Conservation (phyloP, 2,888 invertebrate species). For the Pyralis farinalis region DNA sequence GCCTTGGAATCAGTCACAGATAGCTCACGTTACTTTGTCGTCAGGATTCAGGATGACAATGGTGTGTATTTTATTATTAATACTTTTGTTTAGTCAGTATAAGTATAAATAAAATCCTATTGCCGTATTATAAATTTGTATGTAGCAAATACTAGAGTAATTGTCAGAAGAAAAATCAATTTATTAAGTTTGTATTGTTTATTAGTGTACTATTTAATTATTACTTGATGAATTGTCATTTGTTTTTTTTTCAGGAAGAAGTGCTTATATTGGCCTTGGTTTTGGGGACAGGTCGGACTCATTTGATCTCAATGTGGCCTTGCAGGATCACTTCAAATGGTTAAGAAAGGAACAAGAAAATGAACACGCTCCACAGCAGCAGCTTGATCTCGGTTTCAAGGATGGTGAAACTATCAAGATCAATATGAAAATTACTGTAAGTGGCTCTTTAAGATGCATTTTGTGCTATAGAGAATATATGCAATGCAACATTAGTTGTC, state of each 20-base stretch:
- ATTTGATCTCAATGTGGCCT: conserved; percentile 98
- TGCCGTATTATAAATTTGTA: no score
- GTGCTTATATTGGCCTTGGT: conserved; percentile 97
- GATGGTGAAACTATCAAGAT: conserved; percentile 99
- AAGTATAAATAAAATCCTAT: no score
- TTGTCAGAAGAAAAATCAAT: no score
- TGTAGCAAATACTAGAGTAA: no score
- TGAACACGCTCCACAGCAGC: conserved; percentile 87
- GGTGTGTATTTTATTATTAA: conserved; percentile 75
- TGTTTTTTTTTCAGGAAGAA: conserved; percentile 85
- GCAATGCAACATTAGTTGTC: no score
- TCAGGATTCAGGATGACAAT: conserved; percentile 96
- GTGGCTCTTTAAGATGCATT: conserved; percentile 22
- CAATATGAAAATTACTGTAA: conserved; percentile 97
- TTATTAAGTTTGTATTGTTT: no score
- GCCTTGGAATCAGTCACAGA: conserved; percentile 98
- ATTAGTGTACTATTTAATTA: no score
- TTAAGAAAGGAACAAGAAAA: conserved; percentile 90
- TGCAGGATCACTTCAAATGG: conserved; percentile 99
- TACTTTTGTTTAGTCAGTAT: no score
- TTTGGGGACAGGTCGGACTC: conserved; percentile 99
- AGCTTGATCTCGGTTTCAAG: conserved; percentile 97
- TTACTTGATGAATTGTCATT: no score
- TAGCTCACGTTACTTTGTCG: conserved; percentile 98
- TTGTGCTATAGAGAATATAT: no score